Evolutionary conservation across 2,113 vertebrate species (phyloP).

Genomic region (Dasypus novemcinctus): DNA sequence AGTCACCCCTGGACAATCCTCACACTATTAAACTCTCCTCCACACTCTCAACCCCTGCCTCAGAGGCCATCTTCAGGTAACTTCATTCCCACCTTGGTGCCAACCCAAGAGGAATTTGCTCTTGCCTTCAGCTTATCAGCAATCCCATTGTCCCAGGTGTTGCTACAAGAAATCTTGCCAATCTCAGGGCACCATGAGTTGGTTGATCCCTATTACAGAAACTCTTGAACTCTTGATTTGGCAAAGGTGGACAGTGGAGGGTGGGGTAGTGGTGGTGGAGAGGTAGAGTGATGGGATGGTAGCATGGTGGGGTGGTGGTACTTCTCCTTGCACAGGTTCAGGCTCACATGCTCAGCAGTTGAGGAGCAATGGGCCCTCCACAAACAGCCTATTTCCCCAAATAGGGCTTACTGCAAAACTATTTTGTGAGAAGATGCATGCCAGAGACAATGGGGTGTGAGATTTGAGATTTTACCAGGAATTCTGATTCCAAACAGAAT

Average conservation of each 20-base stretch:
- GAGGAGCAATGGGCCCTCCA: slow-evolving; percentile 45
- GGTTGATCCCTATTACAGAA: not conserved
- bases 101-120: not conserved
- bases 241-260: not conserved
- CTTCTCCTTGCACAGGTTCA: not conserved
- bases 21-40: not conserved
- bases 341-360: slow-evolving; percentile 27
- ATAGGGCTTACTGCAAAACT: not conserved
- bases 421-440: not conserved
- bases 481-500: slow-evolving; percentile 76
- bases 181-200: accelerated
- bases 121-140: not conserved
- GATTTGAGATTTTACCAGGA: slow-evolving; percentile 68
- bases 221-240: not conserved
- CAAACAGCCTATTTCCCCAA: slow-evolving; percentile 1
- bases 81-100: not conserved
- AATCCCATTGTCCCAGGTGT: not conserved
- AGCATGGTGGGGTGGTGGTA: not conserved
- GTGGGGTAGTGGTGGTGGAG: not conserved
- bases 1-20: not conserved
- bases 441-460: slow-evolving; percentile 62
- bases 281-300: not conserved
- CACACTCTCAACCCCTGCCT: not conserved
- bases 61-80: accelerated
- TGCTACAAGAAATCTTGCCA: not conserved